Percentiles rank a stretch among this genome's conserved stretches.
Conservation (phyloP, 2,888 invertebrate genomes). For the Pemphredon lugubris region DNA sequence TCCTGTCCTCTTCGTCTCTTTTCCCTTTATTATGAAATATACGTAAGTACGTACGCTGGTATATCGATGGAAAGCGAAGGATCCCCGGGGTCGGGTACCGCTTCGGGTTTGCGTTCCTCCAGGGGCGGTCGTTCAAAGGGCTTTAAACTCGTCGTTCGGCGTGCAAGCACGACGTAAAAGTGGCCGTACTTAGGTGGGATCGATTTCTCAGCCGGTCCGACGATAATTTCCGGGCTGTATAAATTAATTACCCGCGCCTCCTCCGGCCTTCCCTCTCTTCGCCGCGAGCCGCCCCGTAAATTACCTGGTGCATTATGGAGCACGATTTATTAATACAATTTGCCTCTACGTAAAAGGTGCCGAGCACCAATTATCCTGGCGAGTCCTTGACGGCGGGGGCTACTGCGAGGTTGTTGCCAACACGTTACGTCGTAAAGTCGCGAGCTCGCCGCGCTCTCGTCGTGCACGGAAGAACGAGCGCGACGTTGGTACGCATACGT, state of each 20-base stretch:
- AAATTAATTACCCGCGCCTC: constrained; percentile 70
- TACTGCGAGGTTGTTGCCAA: constrained; percentile 22
- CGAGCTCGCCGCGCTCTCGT: constrained; percentile 18
- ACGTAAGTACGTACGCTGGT: too few species aligned
- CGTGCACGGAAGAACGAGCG: not conserved
- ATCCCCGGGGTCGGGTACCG: too few species aligned
- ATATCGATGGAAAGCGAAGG: too few species aligned
- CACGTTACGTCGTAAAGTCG: constrained; percentile 41
- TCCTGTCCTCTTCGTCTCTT: not conserved
- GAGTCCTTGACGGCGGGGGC: constrained; percentile 14
- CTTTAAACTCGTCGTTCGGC: constrained; percentile 34
- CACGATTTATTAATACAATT: constrained; percentile 75
- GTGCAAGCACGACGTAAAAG: constrained; percentile 36
- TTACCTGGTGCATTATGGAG: constrained; percentile 49
- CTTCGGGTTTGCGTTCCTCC: not conserved
- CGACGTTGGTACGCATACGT: constrained; percentile 4
- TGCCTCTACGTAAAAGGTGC: constrained; percentile 71
- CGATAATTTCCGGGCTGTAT: constrained; percentile 65
- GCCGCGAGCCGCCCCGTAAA: constrained; percentile 12
- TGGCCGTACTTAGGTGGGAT: constrained; percentile 47
- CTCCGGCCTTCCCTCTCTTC: constrained; percentile 29
- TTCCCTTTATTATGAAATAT: not conserved
- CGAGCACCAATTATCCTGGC: constrained; percentile 64
- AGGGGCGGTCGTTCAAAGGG: constrained; percentile 26
- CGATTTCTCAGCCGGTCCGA: constrained; percentile 60